Conservation (phyloP, 2,797 vertebrate genomes). For the Sphaeramia orbicularis region DNA sequence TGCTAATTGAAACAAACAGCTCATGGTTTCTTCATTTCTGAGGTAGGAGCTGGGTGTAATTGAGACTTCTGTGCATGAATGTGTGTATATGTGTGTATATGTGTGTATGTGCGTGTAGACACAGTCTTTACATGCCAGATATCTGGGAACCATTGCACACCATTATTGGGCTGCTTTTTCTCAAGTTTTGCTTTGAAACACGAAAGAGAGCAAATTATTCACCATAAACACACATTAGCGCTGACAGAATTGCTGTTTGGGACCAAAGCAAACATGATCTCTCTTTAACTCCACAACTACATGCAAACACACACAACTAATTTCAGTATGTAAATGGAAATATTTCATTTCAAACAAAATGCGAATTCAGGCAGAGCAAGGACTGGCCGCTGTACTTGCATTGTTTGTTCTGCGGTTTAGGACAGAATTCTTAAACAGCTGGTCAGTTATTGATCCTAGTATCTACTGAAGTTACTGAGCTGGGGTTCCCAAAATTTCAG, state of each 20-base stretch:
- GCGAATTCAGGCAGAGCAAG: constrained; percentile 1
- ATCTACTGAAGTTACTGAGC: neutral
- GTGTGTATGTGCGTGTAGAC: constrained; percentile 28
- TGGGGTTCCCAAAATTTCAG: neutral
- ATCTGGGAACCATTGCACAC: constrained; percentile 74
- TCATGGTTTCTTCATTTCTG: constrained; percentile 75
- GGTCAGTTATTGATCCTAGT: constrained; percentile 10
- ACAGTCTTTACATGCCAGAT: constrained; percentile 49
- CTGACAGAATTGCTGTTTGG: constrained; percentile 54
- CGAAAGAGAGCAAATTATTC: constrained; percentile 58
- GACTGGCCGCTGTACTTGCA: constrained; percentile 13
- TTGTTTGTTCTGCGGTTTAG: constrained; percentile 9
- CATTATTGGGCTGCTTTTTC: constrained; percentile 70
- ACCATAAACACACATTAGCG: constrained; percentile 62
- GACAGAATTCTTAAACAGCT: constrained; percentile 13
- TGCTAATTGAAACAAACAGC: constrained; percentile 83
- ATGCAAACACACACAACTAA: constrained; percentile 51
- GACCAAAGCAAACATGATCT: constrained; percentile 55
- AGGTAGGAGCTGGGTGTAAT: constrained; percentile 67
- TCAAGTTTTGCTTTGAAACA: constrained; percentile 67
- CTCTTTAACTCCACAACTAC: constrained; percentile 41
- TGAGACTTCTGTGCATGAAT: constrained; percentile 61
- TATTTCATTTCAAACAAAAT: constrained; percentile 26
- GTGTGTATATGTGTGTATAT: constrained; percentile 16
- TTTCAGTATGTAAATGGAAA: constrained; percentile 42